Conservation (phyloP, 2,888 invertebrate genomes). For the Digitonthophagus gazella region DNA sequence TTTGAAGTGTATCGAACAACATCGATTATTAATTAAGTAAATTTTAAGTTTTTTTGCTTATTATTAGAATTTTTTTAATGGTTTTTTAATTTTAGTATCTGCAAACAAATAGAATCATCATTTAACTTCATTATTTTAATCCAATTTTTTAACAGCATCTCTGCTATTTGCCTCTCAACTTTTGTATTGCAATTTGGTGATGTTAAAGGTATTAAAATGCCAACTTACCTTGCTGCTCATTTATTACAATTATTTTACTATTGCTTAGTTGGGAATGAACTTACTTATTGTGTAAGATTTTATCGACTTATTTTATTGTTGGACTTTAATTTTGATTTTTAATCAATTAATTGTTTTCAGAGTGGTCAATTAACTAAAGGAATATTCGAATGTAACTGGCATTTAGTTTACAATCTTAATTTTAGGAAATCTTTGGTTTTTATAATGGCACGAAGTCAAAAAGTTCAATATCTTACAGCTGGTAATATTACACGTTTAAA, state of each 20-base stretch:
- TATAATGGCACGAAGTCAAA: constrained; percentile 23
- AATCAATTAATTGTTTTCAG: constrained; percentile 4
- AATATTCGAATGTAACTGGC: constrained; percentile 23
- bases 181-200: constrained; percentile 26
- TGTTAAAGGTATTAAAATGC: constrained; percentile 20
- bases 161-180: constrained; percentile 32
- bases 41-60: no score
- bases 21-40: constrained; percentile 31
- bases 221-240: constrained; percentile 21
- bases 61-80: no score
- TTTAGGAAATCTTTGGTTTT: constrained; percentile 18
- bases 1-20: constrained; percentile 30
- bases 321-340: not conserved
- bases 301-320: not conserved
- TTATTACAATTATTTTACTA: constrained; percentile 24
- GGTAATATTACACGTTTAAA: constrained; percentile 19
- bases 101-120: constrained; percentile 29
- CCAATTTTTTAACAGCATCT: constrained; percentile 30
- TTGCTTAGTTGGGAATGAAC: constrained; percentile 24
- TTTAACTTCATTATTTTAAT: constrained; percentile 26
- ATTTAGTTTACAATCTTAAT: constrained; percentile 12
- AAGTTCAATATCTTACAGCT: constrained; percentile 17
- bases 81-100: constrained; percentile 26
- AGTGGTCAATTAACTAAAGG: constrained; percentile 19
- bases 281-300: constrained; percentile 21